Evolutionary conservation across 2,113 vertebrate species (phyloP).

Genomic region (Dendropsophus ebraccatus): DNA sequence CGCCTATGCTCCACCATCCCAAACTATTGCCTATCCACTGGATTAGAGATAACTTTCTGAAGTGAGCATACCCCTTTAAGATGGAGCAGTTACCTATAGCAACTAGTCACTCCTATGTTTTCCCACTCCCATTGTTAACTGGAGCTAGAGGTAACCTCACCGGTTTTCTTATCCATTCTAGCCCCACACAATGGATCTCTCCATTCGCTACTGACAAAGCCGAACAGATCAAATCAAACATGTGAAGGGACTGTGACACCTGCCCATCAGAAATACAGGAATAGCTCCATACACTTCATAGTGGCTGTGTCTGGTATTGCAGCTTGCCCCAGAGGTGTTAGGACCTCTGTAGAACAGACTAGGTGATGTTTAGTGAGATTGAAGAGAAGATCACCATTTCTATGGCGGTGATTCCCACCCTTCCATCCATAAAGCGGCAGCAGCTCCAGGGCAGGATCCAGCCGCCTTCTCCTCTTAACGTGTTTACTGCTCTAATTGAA

Average conservation of each 20-base stretch:
- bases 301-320: no score
- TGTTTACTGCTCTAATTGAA: conserved; percentile 23
- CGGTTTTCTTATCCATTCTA: background rate
- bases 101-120: no score
- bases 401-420: background rate
- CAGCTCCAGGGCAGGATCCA: conserved; percentile 7
- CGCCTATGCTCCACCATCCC: no score
- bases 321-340: background rate
- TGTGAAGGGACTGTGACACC: no score
- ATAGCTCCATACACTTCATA: no score
- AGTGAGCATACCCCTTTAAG: no score
- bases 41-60: no score
- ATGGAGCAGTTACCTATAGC: background rate
- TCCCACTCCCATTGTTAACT: no score
- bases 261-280: no score
- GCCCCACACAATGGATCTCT: background rate
- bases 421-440: background rate
- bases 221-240: no score
- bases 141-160: background rate
- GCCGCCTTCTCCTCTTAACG: conserved; percentile 6
- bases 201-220: no score
- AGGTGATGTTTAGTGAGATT: background rate
- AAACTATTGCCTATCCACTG: no score
- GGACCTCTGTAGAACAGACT: background rate
- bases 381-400: background rate